Conservation (phyloP, 2,113 vertebrate genomes). For the Alethe castanea region DNA sequence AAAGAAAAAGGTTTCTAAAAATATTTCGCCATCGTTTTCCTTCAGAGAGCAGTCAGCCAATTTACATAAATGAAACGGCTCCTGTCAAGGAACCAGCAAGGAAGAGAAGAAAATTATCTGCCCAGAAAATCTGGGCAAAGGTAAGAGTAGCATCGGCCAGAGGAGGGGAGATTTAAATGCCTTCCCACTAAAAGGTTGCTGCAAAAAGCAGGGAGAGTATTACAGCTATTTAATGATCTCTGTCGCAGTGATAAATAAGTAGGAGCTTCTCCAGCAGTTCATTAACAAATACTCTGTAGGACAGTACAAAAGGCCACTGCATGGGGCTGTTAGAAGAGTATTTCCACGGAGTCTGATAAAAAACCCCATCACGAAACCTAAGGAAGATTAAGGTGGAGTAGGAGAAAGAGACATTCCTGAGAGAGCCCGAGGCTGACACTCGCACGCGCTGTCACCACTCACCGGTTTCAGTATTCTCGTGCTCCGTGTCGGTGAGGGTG, state of each 20-base stretch:
- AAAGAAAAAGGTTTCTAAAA: conserved; percentile 52
- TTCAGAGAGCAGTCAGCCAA: conserved; percentile 17
- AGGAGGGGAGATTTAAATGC: conserved; percentile 46
- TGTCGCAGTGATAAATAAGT: conserved; percentile 14
- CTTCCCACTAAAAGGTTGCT: conserved; percentile 22
- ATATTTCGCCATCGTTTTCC: neutral
- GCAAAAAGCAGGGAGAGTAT: neutral
- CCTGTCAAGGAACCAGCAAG: conserved; percentile 28
- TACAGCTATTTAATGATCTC: conserved; percentile 12
- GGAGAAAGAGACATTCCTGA: neutral
- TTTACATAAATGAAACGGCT: conserved; percentile 52
- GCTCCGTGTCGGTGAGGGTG: conserved; percentile 95
- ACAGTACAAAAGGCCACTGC: neutral
- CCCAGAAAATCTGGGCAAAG: conserved; percentile 37
- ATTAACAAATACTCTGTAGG: conserved; percentile 9
- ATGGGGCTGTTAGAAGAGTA: conserved; percentile 3
- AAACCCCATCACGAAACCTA: neutral
- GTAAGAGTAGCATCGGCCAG: neutral
- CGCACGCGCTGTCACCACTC: neutral
- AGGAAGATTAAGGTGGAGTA: neutral
- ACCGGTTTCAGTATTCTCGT: conserved; percentile 95
- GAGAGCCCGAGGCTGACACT: neutral
- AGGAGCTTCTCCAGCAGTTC: conserved; percentile 23
- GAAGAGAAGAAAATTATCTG: conserved; percentile 50
- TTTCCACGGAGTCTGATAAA: conserved; percentile 32